Percentiles rank a stretch among this genome's conserved stretches.
Conservation (phyloP, 2,113 vertebrate species). For the Tautogolabrus adspersus region DNA sequence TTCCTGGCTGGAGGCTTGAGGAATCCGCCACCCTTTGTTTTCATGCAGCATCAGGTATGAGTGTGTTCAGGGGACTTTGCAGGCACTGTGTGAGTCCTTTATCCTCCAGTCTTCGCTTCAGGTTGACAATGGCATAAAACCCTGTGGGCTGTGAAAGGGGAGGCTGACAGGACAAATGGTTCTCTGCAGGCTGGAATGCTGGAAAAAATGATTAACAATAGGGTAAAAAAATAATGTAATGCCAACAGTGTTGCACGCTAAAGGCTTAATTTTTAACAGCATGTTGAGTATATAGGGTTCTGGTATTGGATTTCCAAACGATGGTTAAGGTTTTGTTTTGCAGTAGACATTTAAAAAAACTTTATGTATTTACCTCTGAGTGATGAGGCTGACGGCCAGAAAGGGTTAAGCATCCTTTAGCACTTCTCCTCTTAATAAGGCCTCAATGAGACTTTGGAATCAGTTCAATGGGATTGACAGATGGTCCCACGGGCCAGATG, state of each 20-base stretch:
- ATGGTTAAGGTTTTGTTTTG: background rate
- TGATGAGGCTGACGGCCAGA: slow-evolving; percentile 9
- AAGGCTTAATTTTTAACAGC: background rate
- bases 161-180: slow-evolving; percentile 57
- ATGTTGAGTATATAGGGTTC: background rate
- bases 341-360: background rate
- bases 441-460: slow-evolving; percentile 64
- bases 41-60: slow-evolving; percentile 66
- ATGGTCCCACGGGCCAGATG: slow-evolving; percentile 65
- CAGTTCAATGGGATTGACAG: slow-evolving; percentile 65
- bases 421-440: slow-evolving; percentile 19
- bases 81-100: slow-evolving; percentile 56
- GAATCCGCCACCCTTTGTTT: slow-evolving; percentile 69
- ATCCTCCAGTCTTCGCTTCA: slow-evolving; percentile 57
- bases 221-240: slow-evolving; percentile 38
- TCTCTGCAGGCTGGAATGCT: slow-evolving; percentile 58
- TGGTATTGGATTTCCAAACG: background rate
- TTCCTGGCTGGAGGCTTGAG: slow-evolving; percentile 31
- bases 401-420: slow-evolving; percentile 28
- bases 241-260: slow-evolving; percentile 31
- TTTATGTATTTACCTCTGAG: background rate
- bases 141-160: slow-evolving; percentile 49
- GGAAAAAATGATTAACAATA: slow-evolving; percentile 37
- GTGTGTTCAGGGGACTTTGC: slow-evolving; percentile 53
- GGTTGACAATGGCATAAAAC: slow-evolving; percentile 67